Base-by-base conservation (phyloP, 1,140 invertebrate species). In the Drosophila sulfurigaster region DNA sequence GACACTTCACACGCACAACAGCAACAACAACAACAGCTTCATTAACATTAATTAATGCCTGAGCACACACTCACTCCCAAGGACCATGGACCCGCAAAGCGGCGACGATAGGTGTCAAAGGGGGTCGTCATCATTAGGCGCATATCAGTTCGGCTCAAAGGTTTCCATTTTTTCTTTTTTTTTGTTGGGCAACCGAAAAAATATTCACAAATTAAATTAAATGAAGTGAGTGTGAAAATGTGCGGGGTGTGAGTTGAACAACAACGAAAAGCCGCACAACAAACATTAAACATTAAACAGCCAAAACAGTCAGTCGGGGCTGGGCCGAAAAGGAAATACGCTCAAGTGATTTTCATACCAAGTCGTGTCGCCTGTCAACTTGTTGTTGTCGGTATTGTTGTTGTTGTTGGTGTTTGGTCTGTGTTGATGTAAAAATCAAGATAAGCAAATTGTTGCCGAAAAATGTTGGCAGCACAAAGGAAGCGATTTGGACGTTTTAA, bases 381-480 rank as follows among this genome's bases (percentile, higher is more conserved):
- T 81, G 57, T 56, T 45, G 52, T 38, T 52, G 51, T 59, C 54
- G 57, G 30, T 67, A 68, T 72, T 67, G 64, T 38, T 68, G 66
- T 43, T 69, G 45, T 49, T 65, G 51, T 73, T 38, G 1, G 52
- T 30, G 65, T 58, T 73, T 38, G 1, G 52, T 30, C 71, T 62
- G 83, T 73, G 82, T 73, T 86, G 82, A 82, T 87, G 83, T 73
- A 77, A 75, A 52, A 87, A 85, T 87, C 83, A 72, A 87, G 83
- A 87, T 89, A 89, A 89, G 85, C 85, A 89, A 89, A 89, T 89
- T 89, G 78, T 89, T 89, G 85, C 85, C 85, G 85, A 89, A 89
- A 88, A 87, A 75, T 75, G 72, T 79, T 72, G 78, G 71, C 54
- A 73, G 71, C 54, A 73, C 67, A 88, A 89, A 85, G 85, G 85